phyloP scores from a whole-genome alignment of 2,888 invertebrate species.

The Anagyrus pseudococci region DNA sequence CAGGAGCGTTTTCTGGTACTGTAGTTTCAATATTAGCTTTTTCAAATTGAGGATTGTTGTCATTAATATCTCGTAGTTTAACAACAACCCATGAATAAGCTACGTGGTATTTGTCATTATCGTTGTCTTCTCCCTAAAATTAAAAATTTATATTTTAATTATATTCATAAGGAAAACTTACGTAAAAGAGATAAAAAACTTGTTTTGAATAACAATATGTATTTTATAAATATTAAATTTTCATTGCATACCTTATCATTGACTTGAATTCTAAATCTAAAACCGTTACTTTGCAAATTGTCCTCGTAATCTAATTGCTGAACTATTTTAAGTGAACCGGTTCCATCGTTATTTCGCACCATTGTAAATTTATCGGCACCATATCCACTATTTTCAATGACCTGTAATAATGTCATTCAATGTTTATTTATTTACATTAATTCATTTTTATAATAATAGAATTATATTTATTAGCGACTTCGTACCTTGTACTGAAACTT shows the following conservation, averaged over 20 bases:
- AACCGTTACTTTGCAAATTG: slow-evolving; percentile 92
- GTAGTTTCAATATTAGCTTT: slow-evolving; percentile 91
- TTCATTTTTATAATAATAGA: too few relatives aligned
- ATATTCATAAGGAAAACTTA: not conserved
- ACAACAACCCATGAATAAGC: slow-evolving; percentile 96
- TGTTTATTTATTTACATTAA: too few relatives aligned
- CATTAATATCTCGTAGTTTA: slow-evolving; percentile 92
- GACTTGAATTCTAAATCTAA: slow-evolving; percentile 92
- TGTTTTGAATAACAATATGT: too few relatives aligned
- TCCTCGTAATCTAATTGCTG: slow-evolving; percentile 96
- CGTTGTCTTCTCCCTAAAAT: slow-evolving; percentile 83
- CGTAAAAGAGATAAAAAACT: not conserved
- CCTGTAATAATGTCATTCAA: too few relatives aligned
- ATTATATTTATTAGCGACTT: too few relatives aligned
- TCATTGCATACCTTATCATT: slow-evolving; percentile 74
- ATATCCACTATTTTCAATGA: slow-evolving; percentile 91
- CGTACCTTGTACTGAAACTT: slow-evolving; percentile 93
- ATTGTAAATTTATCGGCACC: slow-evolving; percentile 97
- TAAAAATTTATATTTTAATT: slow-evolving; percentile 8
- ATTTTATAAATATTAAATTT: too few relatives aligned
- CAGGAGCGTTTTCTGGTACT: slow-evolving; percentile 90
- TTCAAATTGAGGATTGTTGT: slow-evolving; percentile 95
- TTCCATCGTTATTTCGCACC: slow-evolving; percentile 95
- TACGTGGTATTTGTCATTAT: slow-evolving; percentile 96
- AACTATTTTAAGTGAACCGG: slow-evolving; percentile 92